Conservation (phyloP, 2,797 vertebrate genomes). For the Thripadectes ignobilis region DNA sequence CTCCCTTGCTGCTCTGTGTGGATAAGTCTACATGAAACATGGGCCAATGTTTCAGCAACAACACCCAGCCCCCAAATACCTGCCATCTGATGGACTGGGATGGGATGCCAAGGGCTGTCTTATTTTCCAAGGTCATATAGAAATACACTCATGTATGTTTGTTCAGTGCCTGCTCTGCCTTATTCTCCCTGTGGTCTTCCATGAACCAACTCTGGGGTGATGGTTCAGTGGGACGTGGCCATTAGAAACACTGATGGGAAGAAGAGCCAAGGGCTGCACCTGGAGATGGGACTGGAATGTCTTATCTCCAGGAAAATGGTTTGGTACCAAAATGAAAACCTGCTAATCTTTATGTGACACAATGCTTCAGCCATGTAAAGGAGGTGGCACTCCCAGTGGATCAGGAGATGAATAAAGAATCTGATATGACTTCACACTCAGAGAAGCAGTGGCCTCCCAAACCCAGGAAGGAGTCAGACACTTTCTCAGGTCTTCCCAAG, state of each 20-base stretch:
- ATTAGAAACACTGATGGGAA: neutral
- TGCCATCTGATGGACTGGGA: neutral
- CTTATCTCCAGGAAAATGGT: neutral
- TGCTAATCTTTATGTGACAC: neutral
- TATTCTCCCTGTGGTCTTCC: neutral
- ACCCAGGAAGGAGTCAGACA: neutral
- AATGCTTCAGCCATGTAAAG: neutral
- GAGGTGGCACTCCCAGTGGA: neutral
- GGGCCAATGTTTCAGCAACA: neutral
- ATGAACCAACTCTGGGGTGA: neutral
- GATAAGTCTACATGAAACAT: neutral
- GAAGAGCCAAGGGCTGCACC: neutral
- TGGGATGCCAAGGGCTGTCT: neutral
- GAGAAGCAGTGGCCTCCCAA: neutral
- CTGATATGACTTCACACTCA: fast-evolving
- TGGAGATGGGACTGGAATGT: neutral
- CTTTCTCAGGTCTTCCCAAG: neutral
- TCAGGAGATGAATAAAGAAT: neutral
- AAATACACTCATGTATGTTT: neutral
- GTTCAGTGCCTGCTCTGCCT: neutral
- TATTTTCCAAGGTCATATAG: constrained; percentile 25
- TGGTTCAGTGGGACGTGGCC: neutral
- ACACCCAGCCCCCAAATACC: neutral
- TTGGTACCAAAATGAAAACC: neutral
- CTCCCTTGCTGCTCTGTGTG: neutral